phyloP scores from a whole-genome alignment of 2,113 vertebrate species.

The Daphoenositta chrysoptera region DNA sequence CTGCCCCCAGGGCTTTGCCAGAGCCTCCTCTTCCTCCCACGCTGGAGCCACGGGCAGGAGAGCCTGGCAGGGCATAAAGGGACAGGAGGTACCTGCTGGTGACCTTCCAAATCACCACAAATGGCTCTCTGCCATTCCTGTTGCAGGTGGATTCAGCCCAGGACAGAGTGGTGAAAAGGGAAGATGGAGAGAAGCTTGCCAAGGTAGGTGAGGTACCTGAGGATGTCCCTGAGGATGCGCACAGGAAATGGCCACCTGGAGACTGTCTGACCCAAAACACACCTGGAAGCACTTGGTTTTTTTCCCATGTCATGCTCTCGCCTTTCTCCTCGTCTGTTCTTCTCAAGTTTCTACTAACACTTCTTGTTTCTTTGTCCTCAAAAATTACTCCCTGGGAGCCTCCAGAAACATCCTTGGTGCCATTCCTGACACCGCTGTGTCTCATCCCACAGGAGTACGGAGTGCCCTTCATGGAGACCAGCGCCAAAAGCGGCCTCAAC shows the following conservation, averaged over 20 bases:
- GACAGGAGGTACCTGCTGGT: not conserved
- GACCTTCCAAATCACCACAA: not conserved
- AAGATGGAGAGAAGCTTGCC: conserved; percentile 90
- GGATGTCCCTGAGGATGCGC: not conserved
- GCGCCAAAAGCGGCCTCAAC: conserved; percentile 87
- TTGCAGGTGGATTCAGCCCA: conserved; percentile 88
- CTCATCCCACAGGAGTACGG: conserved; percentile 81
- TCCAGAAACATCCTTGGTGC: accelerated
- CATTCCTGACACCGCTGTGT: accelerated
- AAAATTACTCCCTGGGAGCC: not conserved
- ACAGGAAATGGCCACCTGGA: not conserved
- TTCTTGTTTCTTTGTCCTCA: not conserved
- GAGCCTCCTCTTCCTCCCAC: not conserved
- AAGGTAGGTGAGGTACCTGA: conserved; percentile 74
- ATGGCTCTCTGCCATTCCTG: not conserved
- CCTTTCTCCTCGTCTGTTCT: not conserved
- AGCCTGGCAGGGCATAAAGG: not conserved
- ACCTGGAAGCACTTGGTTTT: not conserved
- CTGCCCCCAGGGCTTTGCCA: not conserved
- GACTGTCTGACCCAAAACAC: not conserved
- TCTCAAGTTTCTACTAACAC: not conserved
- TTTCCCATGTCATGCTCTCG: not conserved
- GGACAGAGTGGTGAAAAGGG: conserved; percentile 86
- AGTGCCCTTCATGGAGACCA: conserved; percentile 95
- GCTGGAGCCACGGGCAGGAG: not conserved